Conservation (phyloP, 23 tunicate genomes). For the Styela clava region DNA sequence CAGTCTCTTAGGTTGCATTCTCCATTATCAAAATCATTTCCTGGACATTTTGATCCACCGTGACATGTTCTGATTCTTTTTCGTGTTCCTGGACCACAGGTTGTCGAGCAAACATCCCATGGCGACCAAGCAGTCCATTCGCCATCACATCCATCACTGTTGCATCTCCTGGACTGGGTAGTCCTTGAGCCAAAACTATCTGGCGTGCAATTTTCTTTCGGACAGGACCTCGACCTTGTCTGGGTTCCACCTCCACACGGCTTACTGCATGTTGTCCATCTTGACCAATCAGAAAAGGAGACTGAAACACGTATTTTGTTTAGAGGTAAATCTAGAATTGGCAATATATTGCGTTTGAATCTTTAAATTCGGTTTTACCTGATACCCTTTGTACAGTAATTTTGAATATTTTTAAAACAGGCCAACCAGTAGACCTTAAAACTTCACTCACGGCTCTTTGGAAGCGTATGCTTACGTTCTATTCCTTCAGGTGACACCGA, state of each 20-base stretch:
- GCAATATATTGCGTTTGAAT: too few species aligned
- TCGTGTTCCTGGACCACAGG: background rate
- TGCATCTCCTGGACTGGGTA: background rate
- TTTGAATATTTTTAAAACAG: too few species aligned
- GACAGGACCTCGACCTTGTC: background rate
- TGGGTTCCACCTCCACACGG: background rate
- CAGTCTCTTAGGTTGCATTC: background rate
- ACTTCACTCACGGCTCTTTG: too few species aligned
- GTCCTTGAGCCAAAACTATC: background rate
- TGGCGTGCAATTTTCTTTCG: background rate
- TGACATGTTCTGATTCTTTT: background rate
- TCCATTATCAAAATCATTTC: background rate
- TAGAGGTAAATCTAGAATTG: too few species aligned
- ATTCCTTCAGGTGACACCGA: too few species aligned
- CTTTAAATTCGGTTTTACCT: too few species aligned
- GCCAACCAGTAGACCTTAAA: too few species aligned
- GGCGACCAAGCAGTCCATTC: background rate
- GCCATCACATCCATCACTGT: background rate
- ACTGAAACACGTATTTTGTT: too few species aligned
- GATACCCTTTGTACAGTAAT: too few species aligned
- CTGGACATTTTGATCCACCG: background rate
- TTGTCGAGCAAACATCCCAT: background rate
- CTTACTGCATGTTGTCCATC: background rate
- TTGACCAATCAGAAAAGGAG: background rate
- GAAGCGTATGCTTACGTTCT: too few species aligned